Evolutionary conservation across 2,113 vertebrate species (phyloP).

Genomic region (Hymenochirus boettgeri): DNA sequence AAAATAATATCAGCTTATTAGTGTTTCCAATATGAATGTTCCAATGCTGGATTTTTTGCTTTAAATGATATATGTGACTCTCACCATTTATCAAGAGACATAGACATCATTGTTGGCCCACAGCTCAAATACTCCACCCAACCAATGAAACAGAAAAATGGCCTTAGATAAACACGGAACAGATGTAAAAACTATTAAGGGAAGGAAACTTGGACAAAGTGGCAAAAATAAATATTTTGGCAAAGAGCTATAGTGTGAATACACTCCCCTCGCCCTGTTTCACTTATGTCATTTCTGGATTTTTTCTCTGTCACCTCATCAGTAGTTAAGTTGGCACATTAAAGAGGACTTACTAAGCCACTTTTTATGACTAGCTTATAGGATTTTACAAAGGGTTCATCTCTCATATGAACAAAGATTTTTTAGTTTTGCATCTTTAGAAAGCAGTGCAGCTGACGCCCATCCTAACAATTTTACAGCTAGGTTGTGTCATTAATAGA

Average conservation of each 20-base stretch:
- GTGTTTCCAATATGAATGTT: no score
- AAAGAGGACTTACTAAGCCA: slow-evolving; percentile 11
- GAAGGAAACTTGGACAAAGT: slow-evolving; percentile 5
- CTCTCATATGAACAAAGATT: neutral
- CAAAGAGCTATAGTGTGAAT: neutral
- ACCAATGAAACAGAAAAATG: neutral
- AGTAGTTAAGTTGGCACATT: slow-evolving; percentile 9
- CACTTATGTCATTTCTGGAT: slow-evolving; percentile 33
- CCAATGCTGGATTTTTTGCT: neutral
- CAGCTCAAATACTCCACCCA: neutral
- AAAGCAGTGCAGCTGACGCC: no score
- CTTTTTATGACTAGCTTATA: slow-evolving; percentile 20
- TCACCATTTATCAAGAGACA: neutral
- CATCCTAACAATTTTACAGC: no score
- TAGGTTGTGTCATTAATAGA: no score
- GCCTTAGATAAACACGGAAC: neutral
- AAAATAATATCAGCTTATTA: no score
- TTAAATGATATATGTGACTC: neutral
- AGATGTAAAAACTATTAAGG: slow-evolving; percentile 21
- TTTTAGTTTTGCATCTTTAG: no score
- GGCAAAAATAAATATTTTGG: slow-evolving; percentile 14
- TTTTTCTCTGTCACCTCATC: slow-evolving; percentile 31
- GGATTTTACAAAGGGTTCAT: slow-evolving; percentile 13
- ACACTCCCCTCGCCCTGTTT: slow-evolving; percentile 10
- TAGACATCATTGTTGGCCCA: neutral